These are phyloP conservation scores for Eretmocerus hayati DNA, from an alignment of 2,888 invertebrate species.

Conservation along the genomic window DNA sequence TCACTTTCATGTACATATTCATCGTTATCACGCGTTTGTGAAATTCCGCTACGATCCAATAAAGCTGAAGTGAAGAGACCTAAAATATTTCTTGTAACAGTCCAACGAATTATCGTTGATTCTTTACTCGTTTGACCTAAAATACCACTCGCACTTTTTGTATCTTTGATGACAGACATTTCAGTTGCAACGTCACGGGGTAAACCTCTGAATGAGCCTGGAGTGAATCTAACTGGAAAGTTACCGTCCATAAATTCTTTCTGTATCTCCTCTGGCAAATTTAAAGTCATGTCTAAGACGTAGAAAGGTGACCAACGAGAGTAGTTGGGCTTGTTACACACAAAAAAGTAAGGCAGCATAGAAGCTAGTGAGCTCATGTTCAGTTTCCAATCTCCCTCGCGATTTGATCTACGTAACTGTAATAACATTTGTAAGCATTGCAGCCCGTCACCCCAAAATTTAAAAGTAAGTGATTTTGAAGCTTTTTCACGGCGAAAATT, in stretches of 20 bases:
- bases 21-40: neutral
- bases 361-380: too few species aligned
- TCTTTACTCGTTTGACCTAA: slow-evolving; percentile 1
- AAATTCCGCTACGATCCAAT: neutral
- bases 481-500: neutral
- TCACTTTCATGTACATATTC: neutral
- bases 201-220: too few species aligned
- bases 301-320: too few species aligned
- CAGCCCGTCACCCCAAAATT: neutral
- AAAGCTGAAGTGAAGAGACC: neutral
- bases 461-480: neutral
- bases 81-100: slow-evolving; percentile 1
- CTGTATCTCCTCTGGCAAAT: too few species aligned
- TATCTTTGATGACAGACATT: too few species aligned
- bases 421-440: neutral
- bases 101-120: neutral
- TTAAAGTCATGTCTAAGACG: too few species aligned
- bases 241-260: too few species aligned
- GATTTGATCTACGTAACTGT: neutral
- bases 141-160: slow-evolving; percentile 2
- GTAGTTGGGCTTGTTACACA: too few species aligned
- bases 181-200: too few species aligned
- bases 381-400: neutral
- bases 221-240: too few species aligned
- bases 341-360: too few species aligned